These are phyloP conservation scores for Drosophila tristis DNA, from an alignment of 1,140 invertebrate species.

Conservation along the genomic window DNA sequence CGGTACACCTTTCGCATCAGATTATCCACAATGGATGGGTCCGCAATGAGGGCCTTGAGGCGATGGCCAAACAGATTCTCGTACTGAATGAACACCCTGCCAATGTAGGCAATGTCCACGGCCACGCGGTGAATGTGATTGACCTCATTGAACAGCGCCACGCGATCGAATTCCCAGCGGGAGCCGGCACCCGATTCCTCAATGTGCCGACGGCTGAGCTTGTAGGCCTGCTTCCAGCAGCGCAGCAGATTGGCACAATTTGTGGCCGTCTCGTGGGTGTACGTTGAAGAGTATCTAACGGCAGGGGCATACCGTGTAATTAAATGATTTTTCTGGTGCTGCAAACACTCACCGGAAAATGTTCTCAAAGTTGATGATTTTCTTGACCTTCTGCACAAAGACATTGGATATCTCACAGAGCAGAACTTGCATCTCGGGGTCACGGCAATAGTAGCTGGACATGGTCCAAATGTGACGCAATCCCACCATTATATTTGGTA, in stretches of 20 bases:
- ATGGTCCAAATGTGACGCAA: conserved; percentile 93
- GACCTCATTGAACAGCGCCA: conserved; percentile 91
- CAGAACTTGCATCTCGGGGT: conserved; percentile 91
- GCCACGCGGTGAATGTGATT: conserved; percentile 94
- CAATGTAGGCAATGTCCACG: conserved; percentile 90
- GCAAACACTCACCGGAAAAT: conserved; percentile 88
- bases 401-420: conserved; percentile 92
- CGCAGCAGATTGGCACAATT: conserved; percentile 89
- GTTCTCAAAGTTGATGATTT: conserved; percentile 88
- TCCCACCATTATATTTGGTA: conserved; percentile 92
- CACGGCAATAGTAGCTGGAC: conserved; percentile 89
- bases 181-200: conserved; percentile 92
- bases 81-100: conserved; percentile 92
- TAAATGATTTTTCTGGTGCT: background rate
- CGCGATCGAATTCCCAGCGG: conserved; percentile 95
- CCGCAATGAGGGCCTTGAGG: conserved; percentile 92
- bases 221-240: conserved; percentile 90
- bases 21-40: conserved; percentile 93
- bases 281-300: conserved; percentile 85
- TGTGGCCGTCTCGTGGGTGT: conserved; percentile 85
- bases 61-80: conserved; percentile 95
- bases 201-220: conserved; percentile 90
- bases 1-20: conserved; percentile 87
- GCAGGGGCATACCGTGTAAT: background rate
- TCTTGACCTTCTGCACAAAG: conserved; percentile 90